phyloP scores from a whole-genome alignment of 2,888 invertebrate genomes.

The Prosopocoilus inquinatus region DNA sequence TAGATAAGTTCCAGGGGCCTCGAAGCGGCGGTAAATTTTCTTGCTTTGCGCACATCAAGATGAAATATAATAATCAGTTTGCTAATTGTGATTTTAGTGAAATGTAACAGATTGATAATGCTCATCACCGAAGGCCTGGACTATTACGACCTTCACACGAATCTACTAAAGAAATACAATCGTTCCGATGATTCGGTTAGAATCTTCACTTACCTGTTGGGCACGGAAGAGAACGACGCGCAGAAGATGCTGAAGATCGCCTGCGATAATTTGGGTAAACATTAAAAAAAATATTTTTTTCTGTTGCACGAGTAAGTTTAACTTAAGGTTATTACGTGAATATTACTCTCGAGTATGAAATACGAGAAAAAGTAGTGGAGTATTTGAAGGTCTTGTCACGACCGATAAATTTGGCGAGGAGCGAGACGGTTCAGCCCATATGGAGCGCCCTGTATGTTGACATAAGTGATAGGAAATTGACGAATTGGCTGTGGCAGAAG shows the following conservation, averaged over 20 bases:
- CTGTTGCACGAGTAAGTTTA: not conserved
- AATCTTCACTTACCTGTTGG: conserved; percentile 97
- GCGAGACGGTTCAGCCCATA: conserved; percentile 74
- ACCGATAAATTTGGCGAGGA: conserved; percentile 77
- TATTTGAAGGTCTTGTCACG: conserved; percentile 96
- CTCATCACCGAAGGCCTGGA: conserved; percentile 96
- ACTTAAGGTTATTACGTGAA: conserved; percentile 86
- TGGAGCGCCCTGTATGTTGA: conserved; percentile 99
- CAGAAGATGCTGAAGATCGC: conserved; percentile 96
- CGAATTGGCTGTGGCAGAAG: conserved; percentile 87
- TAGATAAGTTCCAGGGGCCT: conserved; percentile 48
- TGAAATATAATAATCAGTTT: not conserved
- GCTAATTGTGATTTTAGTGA: not conserved
- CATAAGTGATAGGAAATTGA: conserved; percentile 83
- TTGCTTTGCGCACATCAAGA: not conserved
- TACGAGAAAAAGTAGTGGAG: conserved; percentile 89
- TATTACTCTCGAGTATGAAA: conserved; percentile 91
- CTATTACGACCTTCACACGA: conserved; percentile 69
- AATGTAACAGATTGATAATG: conserved; percentile 94
- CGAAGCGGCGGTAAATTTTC: conserved; percentile 20
- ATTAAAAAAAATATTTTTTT: not conserved
- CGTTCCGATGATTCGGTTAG: conserved; percentile 65
- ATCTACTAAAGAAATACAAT: conserved; percentile 46
- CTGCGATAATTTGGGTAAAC: conserved; percentile 82
- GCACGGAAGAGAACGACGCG: conserved; percentile 73